Conservation (phyloP, 2,113 vertebrate species). For the Neolamprologus toae region DNA sequence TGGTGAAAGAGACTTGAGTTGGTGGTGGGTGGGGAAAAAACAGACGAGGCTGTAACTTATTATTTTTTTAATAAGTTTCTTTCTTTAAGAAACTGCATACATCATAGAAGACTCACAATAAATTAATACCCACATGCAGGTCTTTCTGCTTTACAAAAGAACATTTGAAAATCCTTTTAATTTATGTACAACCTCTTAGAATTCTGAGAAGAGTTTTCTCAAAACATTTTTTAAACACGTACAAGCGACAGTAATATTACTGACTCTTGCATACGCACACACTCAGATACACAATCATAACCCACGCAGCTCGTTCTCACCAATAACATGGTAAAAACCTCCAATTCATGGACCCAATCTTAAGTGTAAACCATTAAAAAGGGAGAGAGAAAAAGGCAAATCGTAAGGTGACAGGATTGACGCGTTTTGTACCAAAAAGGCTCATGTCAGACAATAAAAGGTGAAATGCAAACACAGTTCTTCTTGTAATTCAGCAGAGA, state of each 20-base stretch:
- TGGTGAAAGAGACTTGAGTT: background rate
- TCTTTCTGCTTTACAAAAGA: constrained; percentile 87
- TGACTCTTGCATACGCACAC: background rate
- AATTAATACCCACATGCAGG: constrained; percentile 88
- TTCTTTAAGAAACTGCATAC: constrained; percentile 89
- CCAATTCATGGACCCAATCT: background rate
- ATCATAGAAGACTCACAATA: constrained; percentile 87
- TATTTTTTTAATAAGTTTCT: constrained; percentile 64
- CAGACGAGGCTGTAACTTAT: background rate
- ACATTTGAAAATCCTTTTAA: constrained; percentile 71
- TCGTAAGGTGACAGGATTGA: background rate
- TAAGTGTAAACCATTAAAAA: constrained; percentile 10
- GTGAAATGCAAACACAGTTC: background rate
- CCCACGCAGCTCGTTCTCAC: background rate
- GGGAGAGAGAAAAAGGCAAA: background rate
- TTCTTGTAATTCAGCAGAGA: background rate
- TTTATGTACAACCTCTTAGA: constrained; percentile 81
- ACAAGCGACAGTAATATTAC: constrained; percentile 60
- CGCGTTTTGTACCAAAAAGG: background rate
- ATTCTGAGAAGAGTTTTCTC: constrained; percentile 58
- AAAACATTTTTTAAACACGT: constrained; percentile 63
- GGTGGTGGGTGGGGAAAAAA: rapidly evolving
- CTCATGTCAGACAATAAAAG: background rate
- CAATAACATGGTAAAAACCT: background rate
- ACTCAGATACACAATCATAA: background rate